Percentiles rank a stretch among this genome's conserved stretches.
Conservation (phyloP, 2,797 vertebrate species). For the Amniataba percoides region DNA sequence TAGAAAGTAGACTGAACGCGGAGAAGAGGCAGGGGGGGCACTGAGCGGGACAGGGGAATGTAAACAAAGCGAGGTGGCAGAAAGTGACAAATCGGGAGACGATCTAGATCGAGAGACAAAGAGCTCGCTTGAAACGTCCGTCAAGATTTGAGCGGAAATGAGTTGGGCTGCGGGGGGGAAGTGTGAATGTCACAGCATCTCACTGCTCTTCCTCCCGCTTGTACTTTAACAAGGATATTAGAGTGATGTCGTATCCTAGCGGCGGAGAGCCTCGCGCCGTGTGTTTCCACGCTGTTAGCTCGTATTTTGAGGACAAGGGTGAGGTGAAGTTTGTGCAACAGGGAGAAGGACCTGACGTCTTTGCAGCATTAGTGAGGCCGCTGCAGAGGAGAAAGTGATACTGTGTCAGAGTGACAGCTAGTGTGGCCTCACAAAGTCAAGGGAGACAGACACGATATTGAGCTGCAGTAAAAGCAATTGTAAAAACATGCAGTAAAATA, state of each 20-base stretch:
- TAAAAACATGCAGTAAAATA: constrained; percentile 36
- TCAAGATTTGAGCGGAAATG: constrained; percentile 54
- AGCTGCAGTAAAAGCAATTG: constrained; percentile 22
- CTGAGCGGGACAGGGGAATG: constrained; percentile 19
- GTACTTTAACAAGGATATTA: constrained; percentile 20
- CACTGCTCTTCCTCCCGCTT: neutral
- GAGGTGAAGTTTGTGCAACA: constrained; percentile 27
- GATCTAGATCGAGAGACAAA: constrained; percentile 32
- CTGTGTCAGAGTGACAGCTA: constrained; percentile 23
- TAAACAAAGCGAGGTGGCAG: constrained; percentile 25
- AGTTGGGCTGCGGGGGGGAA: constrained; percentile 15
- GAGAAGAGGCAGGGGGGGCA: constrained; percentile 8
- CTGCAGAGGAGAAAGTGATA: constrained; percentile 41
- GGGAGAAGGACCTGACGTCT: constrained; percentile 43
- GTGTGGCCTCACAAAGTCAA: constrained; percentile 14
- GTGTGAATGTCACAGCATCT: constrained; percentile 50
- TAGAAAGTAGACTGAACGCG: constrained; percentile 16
- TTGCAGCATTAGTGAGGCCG: constrained; percentile 33
- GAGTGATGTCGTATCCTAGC: constrained; percentile 44
- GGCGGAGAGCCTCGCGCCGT: neutral
- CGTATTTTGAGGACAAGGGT: constrained; percentile 7
- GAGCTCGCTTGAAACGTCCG: constrained; percentile 16
- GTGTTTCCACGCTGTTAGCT: constrained; percentile 1
- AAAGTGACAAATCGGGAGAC: constrained; percentile 28
- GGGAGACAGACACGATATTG: constrained; percentile 9